A percentile compares a stretch with the other conserved stretches of the same genome.
These are phyloP conservation scores for Heliangelus exortis DNA, from an alignment of 2,797 vertebrate species.

Conservation along the genomic window DNA sequence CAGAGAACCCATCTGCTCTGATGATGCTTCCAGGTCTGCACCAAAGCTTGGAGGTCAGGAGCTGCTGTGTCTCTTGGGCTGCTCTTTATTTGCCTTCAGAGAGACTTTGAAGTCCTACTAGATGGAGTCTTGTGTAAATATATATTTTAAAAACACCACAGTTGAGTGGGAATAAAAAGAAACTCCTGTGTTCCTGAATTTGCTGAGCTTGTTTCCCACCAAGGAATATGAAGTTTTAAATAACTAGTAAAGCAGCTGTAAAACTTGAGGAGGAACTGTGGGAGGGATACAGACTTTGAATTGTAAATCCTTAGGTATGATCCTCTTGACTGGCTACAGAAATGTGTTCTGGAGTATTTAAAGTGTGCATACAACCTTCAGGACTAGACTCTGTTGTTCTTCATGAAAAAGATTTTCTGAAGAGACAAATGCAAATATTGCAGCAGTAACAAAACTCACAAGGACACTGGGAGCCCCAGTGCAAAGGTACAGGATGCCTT, in stretches of 20 bases:
- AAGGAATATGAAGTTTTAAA: slow-evolving; percentile 2
- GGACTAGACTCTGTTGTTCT: background rate
- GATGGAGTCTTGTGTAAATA: slow-evolving; percentile 13
- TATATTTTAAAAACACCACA: background rate
- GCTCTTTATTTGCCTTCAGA: slow-evolving; percentile 42
- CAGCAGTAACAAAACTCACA: background rate
- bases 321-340: background rate
- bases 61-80: background rate
- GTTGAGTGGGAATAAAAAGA: background rate
- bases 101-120: slow-evolving; percentile 35
- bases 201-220: background rate
- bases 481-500: background rate
- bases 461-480: background rate
- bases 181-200: background rate
- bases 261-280: background rate
- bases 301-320: background rate
- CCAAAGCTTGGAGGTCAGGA: background rate
- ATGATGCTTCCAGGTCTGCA: fast-evolving
- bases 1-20: slow-evolving; percentile 3
- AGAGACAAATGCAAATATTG: background rate
- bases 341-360: background rate
- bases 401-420: background rate
- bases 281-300: background rate
- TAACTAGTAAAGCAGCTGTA: background rate
- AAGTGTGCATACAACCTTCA: background rate